A percentile compares a stretch with the other conserved stretches of the same genome.
Conservation (phyloP, 2,888 invertebrate species). For the Heliconius sara region DNA sequence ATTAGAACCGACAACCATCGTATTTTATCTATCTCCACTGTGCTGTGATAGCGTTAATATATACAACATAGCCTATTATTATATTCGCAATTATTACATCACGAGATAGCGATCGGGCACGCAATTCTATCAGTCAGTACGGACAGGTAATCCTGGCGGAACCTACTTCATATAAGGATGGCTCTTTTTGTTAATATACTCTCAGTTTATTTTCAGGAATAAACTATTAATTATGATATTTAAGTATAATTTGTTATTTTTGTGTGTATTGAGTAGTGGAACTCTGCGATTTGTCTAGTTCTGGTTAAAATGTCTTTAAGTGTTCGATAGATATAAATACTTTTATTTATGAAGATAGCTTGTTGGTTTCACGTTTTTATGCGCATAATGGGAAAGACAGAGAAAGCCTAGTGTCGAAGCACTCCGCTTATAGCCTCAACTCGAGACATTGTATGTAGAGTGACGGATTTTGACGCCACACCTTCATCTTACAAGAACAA, state of each 20-base stretch:
- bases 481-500: not conserved
- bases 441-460: too few relatives aligned
- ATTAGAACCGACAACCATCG: not conserved
- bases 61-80: slow-evolving; percentile 6
- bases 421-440: too few relatives aligned
- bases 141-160: slow-evolving; percentile 62
- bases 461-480: too few relatives aligned
- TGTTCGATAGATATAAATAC: too few relatives aligned
- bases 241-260: too few relatives aligned
- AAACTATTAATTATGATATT: not conserved
- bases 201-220: not conserved
- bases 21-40: not conserved
- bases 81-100: slow-evolving; percentile 43
- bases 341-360: too few relatives aligned
- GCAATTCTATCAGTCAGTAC: slow-evolving; percentile 41
- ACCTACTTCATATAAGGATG: slow-evolving; percentile 29
- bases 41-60: not conserved
- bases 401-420: too few relatives aligned
- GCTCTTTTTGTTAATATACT: slow-evolving; percentile 40
- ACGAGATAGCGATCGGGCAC: slow-evolving; percentile 41
- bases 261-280: too few relatives aligned
- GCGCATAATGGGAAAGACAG: too few relatives aligned
- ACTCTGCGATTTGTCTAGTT: too few relatives aligned
- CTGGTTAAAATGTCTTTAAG: too few relatives aligned
- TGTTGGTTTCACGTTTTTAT: too few relatives aligned